Base-by-base conservation (phyloP, 1,140 invertebrate genomes). In the Drosophila lini region DNA sequence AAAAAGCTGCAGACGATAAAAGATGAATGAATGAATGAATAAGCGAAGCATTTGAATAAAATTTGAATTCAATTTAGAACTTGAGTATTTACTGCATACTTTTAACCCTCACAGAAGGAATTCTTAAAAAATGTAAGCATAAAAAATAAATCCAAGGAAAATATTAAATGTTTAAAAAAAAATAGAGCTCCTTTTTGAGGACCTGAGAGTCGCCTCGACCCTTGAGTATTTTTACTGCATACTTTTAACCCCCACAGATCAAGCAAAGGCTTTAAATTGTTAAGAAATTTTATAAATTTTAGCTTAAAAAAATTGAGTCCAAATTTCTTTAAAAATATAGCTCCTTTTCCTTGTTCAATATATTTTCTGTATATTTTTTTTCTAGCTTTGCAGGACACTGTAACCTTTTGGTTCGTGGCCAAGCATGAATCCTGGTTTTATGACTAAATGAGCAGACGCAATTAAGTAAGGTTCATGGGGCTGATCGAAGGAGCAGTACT, bases 371-470 rank as follows among this genome's bases (percentile, higher is more conserved):
- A 10, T 13, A n/a, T 6, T 5, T 19, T 7, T 7, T 38, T 34
- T 31, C 47, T 25, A 31, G 15, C 45, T 48, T 2, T 16, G 9
- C 5, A 16, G 45, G 22, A 25, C 22, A 25, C 44, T 47, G 22
- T n/a, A 48, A 16, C 47, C 25, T 31, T n/a, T 28, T n/a, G 47
- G 45, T 48, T 28, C 16, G 25, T 48, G 44, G 52, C 41, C 44
- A 78, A 58, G 74, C 56, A 41, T 81, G 61, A 58, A 48, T 83
- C 55, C 67, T 64, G 58, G 50, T 83, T 84, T 80, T 78, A 80
- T 74, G 62, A 64, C 77, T 52, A 80, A 84, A 83, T 83, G 71
- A 80, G 81, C 73, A 80, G 77, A 84, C 68, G 63, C 81, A 84
- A 84, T 84, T 84, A 84, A 73, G 62, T 71, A 71, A 56, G 59